Evolutionary conservation across 2,888 invertebrate species (phyloP).

Genomic region (Hirtodrosophila histrioides): DNA sequence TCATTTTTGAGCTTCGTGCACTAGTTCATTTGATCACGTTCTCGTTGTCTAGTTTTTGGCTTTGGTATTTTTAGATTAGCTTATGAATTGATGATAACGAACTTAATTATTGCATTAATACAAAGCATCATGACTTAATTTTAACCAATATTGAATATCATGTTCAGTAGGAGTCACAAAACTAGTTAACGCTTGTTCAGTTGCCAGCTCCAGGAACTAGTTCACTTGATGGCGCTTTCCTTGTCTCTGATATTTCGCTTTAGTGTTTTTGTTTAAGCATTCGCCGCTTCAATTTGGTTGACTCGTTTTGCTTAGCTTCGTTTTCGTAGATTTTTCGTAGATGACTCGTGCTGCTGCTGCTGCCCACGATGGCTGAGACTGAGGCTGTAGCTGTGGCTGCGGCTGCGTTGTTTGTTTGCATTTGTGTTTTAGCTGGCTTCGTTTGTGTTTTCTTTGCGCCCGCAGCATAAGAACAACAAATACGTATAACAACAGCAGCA

Average conservation of each 20-base stretch:
- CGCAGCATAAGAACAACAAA: conserved; percentile 60
- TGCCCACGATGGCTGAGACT: conserved; percentile 49
- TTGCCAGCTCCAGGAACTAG: conserved; percentile 24
- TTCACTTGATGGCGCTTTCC: conserved; percentile 23
- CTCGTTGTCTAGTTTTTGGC: too few species aligned
- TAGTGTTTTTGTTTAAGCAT: conserved; percentile 46
- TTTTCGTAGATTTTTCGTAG: conserved; percentile 36
- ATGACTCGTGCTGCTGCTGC: conserved; percentile 48
- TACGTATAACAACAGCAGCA: conserved; percentile 34
- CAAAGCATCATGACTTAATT: too few species aligned
- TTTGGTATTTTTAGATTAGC: too few species aligned
- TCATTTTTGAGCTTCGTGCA: too few species aligned
- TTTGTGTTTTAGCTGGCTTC: conserved; percentile 71
- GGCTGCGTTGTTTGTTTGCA: conserved; percentile 70
- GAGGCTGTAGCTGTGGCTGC: conserved; percentile 61
- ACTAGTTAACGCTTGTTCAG: conserved; percentile 26
- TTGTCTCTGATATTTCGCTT: conserved; percentile 19
- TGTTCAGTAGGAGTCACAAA: background rate
- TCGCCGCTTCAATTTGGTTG: conserved; percentile 67
- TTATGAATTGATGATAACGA: too few species aligned
- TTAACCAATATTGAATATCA: too few species aligned
- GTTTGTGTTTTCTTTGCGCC: conserved; percentile 58
- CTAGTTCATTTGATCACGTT: too few species aligned
- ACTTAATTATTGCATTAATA: too few species aligned
- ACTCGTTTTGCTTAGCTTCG: conserved; percentile 61